Evolutionary conservation across 2,113 vertebrate species (phyloP).

Genomic region (Copsychus sechellarum): DNA sequence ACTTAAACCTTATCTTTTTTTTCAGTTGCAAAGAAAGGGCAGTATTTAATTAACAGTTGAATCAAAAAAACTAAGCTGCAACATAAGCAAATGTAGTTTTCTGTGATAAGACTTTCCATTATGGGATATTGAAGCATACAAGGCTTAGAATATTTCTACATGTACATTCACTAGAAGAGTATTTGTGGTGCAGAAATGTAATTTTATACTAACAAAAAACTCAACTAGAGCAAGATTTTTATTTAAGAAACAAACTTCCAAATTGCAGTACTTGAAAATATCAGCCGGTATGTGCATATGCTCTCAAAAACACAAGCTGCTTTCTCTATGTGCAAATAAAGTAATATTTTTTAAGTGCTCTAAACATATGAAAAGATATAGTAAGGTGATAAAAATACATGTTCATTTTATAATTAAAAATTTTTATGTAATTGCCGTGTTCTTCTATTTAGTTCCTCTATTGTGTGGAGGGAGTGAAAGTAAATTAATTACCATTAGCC

Average conservation of each 20-base stretch:
- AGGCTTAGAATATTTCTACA: not conserved
- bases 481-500: slow-evolving; percentile 45
- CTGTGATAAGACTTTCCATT: not conserved
- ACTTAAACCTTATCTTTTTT: not conserved
- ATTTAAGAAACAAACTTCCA: not conserved
- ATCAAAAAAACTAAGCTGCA: not conserved
- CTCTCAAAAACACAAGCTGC: not conserved
- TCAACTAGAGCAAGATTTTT: not conserved
- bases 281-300: not conserved
- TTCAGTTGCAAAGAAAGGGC: not conserved
- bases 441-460: not conserved
- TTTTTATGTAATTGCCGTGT: not conserved
- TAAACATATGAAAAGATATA: not conserved
- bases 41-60: not conserved
- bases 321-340: slow-evolving; percentile 2
- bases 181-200: not conserved
- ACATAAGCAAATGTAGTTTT: not conserved
- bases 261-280: not conserved
- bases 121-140: not conserved
- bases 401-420: slow-evolving; percentile 5
- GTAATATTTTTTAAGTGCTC: not conserved
- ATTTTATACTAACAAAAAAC: not conserved
- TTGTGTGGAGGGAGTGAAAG: slow-evolving; percentile 4
- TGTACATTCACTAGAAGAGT: not conserved
- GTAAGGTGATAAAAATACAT: not conserved